Conservation (phyloP, 2,888 invertebrate species). For the Trachelus iudaicus region DNA sequence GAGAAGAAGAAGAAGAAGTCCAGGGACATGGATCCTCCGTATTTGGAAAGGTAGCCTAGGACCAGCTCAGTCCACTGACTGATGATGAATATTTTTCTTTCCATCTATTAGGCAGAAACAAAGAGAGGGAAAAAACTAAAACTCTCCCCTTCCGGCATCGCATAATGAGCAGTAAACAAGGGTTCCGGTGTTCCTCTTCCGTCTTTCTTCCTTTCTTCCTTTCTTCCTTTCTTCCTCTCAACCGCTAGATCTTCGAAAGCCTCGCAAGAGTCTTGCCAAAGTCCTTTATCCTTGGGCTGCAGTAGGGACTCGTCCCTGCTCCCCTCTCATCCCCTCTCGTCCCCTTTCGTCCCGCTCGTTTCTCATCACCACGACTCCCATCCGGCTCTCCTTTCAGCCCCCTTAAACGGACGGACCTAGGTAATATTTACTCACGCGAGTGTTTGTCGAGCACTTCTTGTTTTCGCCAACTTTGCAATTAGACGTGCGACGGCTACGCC, state of each 20-base stretch:
- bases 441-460: conserved; percentile 59
- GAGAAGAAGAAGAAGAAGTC: too few species aligned
- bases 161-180: conserved; percentile 62
- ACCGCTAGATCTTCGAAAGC: neutral
- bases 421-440: conserved; percentile 51
- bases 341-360: conserved; percentile 21
- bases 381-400: conserved; percentile 9
- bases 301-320: conserved; percentile 22
- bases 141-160: conserved; percentile 41
- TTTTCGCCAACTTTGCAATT: conserved; percentile 60
- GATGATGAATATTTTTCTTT: neutral
- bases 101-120: conserved; percentile 4
- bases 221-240: conserved; percentile 25
- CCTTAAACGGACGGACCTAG: conserved; percentile 49
- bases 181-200: conserved; percentile 26
- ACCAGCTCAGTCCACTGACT: too few species aligned
- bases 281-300: conserved; percentile 9
- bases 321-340: neutral
- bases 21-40: too few species aligned
- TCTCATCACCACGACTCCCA: conserved; percentile 11
- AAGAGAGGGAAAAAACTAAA: conserved; percentile 19
- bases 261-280: too few species aligned
- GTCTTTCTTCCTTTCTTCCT: conserved; percentile 28
- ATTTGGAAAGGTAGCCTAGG: too few species aligned
- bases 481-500: conserved; percentile 37